Conservation (phyloP, 2,888 invertebrate genomes). For the Apodemia hepburni region DNA sequence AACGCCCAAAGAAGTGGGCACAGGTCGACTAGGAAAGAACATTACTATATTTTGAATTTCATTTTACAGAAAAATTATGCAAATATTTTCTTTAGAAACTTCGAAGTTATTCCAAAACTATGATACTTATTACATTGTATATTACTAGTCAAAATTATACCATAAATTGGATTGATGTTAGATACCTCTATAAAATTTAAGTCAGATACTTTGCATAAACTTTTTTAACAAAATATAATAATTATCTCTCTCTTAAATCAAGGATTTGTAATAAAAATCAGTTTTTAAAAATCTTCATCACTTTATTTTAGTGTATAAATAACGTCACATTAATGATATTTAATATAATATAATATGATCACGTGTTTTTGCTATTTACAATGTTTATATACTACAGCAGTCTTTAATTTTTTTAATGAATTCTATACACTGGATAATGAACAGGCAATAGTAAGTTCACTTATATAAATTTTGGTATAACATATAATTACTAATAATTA, state of each 20-base stretch:
- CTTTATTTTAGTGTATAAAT: slow-evolving; percentile 75
- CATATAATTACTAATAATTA: slow-evolving; percentile 71
- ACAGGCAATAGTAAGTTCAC: slow-evolving; percentile 74
- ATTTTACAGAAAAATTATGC: no score
- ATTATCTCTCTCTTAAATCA: neutral
- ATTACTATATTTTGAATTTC: no score
- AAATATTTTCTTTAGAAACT: no score
- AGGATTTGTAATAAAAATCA: slow-evolving; percentile 48
- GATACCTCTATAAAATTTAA: neutral
- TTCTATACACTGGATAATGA: slow-evolving; percentile 78
- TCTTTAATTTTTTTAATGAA: slow-evolving; percentile 78
- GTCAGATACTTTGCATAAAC: slow-evolving; percentile 8
- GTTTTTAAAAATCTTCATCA: slow-evolving; percentile 64
- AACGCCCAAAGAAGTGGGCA: no score
- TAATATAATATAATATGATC: slow-evolving; percentile 67
- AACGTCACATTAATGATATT: slow-evolving; percentile 75
- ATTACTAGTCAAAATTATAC: no score
- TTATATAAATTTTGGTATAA: slow-evolving; percentile 78
- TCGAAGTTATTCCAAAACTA: no score
- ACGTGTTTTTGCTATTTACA: slow-evolving; percentile 78
- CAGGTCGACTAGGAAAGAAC: no score
- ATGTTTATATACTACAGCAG: slow-evolving; percentile 79
- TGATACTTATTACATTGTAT: no score
- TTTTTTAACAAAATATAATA: neutral
- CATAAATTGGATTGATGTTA: neutral